A percentile compares a stretch with the other conserved stretches of the same genome.
Evolutionary conservation across 2,797 vertebrate species (phyloP).

Genomic region (Gymnoscopelus microlampas): DNA sequence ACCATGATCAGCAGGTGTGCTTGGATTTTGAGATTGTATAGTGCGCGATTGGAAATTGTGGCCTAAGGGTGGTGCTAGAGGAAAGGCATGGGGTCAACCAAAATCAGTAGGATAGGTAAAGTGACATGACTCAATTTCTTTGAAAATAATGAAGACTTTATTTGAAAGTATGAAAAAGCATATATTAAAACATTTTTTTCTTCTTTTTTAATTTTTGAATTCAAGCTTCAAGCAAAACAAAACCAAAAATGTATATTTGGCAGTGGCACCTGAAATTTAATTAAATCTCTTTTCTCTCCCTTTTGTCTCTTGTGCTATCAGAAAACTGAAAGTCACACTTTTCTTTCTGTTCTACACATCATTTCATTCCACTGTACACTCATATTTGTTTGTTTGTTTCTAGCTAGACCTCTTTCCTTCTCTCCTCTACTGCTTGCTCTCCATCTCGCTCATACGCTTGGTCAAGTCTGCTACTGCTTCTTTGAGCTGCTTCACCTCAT

Average conservation of each 20-base stretch:
- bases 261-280: constrained; percentile 33
- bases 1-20: too few species aligned
- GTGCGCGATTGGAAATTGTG: too few species aligned
- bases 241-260: constrained; percentile 16
- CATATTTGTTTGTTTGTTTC: not conserved
- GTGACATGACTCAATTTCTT: constrained; percentile 6
- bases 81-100: not conserved
- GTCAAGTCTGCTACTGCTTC: constrained; percentile 73
- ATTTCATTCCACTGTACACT: too few species aligned
- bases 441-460: constrained; percentile 75
- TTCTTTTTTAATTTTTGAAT: constrained; percentile 35
- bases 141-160: constrained; percentile 75
- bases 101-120: constrained; percentile 9
- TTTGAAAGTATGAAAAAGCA: constrained; percentile 69
- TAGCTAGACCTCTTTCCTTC: not conserved
- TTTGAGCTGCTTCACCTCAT: constrained; percentile 79
- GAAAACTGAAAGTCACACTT: constrained; percentile 15
- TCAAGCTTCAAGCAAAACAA: constrained; percentile 46
- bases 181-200: constrained; percentile 71
- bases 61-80: too few species aligned
- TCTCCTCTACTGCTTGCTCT: constrained; percentile 70
- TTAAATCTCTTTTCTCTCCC: constrained; percentile 32
- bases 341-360: not conserved
- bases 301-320: constrained; percentile 37
- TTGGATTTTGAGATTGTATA: too few species aligned